phyloP scores from a whole-genome alignment of 2,888 invertebrate species.

The Magallana nippona region DNA sequence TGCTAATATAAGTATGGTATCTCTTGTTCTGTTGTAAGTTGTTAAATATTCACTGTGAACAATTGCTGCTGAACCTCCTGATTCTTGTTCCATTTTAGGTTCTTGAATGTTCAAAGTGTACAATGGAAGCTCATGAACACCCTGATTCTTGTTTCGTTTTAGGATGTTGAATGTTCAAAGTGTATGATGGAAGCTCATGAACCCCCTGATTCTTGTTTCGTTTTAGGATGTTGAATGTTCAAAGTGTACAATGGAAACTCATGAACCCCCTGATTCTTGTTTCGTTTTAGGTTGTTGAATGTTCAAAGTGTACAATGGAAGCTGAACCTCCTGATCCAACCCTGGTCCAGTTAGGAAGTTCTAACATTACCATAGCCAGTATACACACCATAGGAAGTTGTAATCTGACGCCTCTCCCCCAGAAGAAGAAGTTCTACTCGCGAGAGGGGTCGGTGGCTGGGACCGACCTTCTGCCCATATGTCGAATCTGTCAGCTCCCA shows the following conservation, averaged over 20 bases:
- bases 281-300: background rate
- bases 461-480: slow-evolving; percentile 77
- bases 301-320: background rate
- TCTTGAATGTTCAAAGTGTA: background rate
- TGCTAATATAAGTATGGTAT: no score
- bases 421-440: slow-evolving; percentile 54
- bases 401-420: slow-evolving; percentile 58
- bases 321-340: slow-evolving; percentile 42
- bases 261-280: slow-evolving; percentile 38
- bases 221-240: background rate
- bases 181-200: background rate
- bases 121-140: slow-evolving; percentile 5
- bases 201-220: slow-evolving; percentile 22
- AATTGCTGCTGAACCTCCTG: slow-evolving; percentile 10
- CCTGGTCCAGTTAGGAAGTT: slow-evolving; percentile 49
- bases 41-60: background rate
- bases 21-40: background rate
- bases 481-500: slow-evolving; percentile 82
- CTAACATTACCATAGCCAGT: slow-evolving; percentile 49
- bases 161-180: background rate
- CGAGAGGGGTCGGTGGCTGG: slow-evolving; percentile 50
- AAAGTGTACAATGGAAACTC: background rate
- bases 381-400: slow-evolving; percentile 56
- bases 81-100: slow-evolving; percentile 8
- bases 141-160: background rate